Evolutionary conservation across 2,797 vertebrate genomes (phyloP), one percentile per base, ranked within the genome.

Genomic region (Alectoris magna): DNA sequence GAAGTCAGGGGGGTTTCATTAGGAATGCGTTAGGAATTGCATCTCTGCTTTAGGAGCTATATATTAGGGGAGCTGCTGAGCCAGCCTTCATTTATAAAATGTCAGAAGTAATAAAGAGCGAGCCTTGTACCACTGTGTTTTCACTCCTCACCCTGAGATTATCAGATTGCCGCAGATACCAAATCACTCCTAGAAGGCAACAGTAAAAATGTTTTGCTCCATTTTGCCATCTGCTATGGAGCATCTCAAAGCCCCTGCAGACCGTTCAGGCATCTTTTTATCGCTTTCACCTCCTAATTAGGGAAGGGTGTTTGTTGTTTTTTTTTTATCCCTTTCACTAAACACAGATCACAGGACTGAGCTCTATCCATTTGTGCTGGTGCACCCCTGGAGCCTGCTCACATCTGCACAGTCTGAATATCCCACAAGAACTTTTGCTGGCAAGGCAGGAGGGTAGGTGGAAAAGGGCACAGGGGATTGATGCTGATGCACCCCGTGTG

Each of bases 91-190:
- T 88, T 91, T 92, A 77, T 60, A 77, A 84, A 89, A 95, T 84
- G 89, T 95, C 93, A 92, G 55, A 88, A 92, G 73, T 46, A 95
- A 95, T 94, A 94, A 93, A 94, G 68, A 80, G 55, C 46, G 70
- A 93, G 67, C 34, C 68, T 92, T 68, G 73, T 90, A 92, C 74
- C 85, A 84, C 83, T 29, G 80, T 79, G 64, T 84, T 96, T 95
- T 94, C 92, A 92, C 93, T 96, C 91, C 71, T 96, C 77, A 94
- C 83, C 36, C 80, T 62, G 63, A 92, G 92, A 95, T 95, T 95
- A 93, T 88, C 92, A 95, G 92, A 94, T 95, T 80, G 84, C 79
- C 0, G 3, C 80, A 94, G 63, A 82, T 72, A 79, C 60, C 91
- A 92, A 92, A 94, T 90, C 74, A 87, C 53, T 90, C 77, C 72